Evolutionary conservation across 2,113 vertebrate genomes (phyloP).

Genomic region (Corythoichthys haematopterus): DNA sequence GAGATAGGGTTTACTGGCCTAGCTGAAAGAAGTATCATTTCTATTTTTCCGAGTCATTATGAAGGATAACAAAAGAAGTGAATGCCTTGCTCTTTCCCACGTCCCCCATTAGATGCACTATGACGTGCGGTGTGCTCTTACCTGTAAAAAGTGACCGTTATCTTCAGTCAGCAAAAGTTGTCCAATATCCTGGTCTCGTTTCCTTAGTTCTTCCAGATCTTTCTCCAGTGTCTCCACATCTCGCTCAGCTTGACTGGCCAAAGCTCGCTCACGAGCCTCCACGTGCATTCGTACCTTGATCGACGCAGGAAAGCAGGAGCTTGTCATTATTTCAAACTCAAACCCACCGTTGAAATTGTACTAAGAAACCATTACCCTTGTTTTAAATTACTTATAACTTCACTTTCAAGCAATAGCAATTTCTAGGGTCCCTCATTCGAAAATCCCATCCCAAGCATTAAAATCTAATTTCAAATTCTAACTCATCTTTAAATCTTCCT

Average conservation of each 20-base stretch:
- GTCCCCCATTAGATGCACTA: background rate
- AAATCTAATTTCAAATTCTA: background rate
- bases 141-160: conserved; percentile 53
- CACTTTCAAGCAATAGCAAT: too few relatives aligned
- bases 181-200: conserved; percentile 53
- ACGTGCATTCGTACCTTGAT: conserved; percentile 48
- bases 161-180: conserved; percentile 51
- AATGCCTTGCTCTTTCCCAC: background rate
- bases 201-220: conserved; percentile 61
- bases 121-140: background rate
- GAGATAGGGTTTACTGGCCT: too few relatives aligned
- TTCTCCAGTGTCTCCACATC: conserved; percentile 51
- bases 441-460: too few relatives aligned
- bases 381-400: background rate
- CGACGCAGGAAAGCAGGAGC: background rate
- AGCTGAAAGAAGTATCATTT: too few relatives aligned
- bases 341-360: background rate
- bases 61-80: too few relatives aligned
- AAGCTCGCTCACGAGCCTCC: conserved; percentile 49
- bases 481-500: background rate
- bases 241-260: conserved; percentile 39
- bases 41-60: too few relatives aligned
- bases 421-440: too few relatives aligned
- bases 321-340: background rate
- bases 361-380: background rate